phyloP scores from a whole-genome alignment of 2,113 vertebrate species.

The Odontesthes bonariensis region DNA sequence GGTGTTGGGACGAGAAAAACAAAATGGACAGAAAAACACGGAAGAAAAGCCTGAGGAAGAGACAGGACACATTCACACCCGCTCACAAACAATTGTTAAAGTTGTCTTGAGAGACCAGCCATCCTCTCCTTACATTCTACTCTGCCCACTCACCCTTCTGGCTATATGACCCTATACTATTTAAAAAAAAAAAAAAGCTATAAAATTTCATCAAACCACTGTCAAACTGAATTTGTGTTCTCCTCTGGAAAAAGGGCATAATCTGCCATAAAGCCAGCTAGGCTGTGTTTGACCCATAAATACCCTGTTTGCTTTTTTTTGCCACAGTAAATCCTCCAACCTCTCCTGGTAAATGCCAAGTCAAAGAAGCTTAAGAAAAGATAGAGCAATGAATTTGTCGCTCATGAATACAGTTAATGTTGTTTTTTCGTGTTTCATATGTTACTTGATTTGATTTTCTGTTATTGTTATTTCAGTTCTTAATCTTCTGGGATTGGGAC shows the following conservation, averaged over 20 bases:
- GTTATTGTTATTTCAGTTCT: constrained; percentile 80
- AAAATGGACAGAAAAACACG: constrained; percentile 65
- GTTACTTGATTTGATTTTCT: constrained; percentile 81
- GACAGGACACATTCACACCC: constrained; percentile 28
- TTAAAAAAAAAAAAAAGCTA: constrained; percentile 38
- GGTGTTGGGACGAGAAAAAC: constrained; percentile 73
- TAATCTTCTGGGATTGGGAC: constrained; percentile 76
- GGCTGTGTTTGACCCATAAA: constrained; percentile 84
- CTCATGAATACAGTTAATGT: constrained; percentile 81
- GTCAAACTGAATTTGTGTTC: constrained; percentile 75
- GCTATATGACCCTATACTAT: constrained; percentile 61
- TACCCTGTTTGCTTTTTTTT: constrained; percentile 77
- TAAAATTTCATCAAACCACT: constrained; percentile 70
- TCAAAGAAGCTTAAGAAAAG: constrained; percentile 83
- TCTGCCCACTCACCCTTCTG: constrained; percentile 41
- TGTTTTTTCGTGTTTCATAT: constrained; percentile 79
- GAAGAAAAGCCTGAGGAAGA: constrained; percentile 40
- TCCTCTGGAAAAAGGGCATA: constrained; percentile 64
- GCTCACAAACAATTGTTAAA: constrained; percentile 57
- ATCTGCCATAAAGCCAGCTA: constrained; percentile 80
- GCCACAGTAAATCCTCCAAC: constrained; percentile 74
- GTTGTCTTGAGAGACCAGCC: constrained; percentile 55
- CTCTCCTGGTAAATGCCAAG: constrained; percentile 69
- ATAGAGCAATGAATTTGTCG: constrained; percentile 75
- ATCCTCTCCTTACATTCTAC: constrained; percentile 3